phyloP scores from a whole-genome alignment of 2,113 vertebrate genomes.

The Genyomyrus donnyi region DNA sequence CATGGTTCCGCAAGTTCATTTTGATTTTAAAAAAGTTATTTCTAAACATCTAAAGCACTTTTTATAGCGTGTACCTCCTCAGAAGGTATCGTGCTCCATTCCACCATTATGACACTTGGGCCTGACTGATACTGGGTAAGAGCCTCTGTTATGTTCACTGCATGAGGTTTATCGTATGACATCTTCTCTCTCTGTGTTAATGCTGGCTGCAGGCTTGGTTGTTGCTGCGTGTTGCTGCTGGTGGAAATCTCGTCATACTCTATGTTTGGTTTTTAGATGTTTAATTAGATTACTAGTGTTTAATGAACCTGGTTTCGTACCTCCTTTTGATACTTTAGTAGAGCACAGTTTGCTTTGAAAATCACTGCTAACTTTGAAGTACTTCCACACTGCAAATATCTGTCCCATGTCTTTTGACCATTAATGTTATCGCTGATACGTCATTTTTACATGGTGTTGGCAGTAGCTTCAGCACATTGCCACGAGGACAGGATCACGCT shows the following conservation, averaged over 20 bases:
- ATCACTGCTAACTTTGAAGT: not conserved
- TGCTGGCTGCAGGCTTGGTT: not conserved
- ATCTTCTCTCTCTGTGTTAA: not conserved
- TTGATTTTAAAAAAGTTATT: not conserved
- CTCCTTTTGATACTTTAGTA: not conserved
- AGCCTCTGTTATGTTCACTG: not conserved
- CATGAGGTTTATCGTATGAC: not conserved
- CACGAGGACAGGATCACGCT: not conserved
- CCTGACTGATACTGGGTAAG: not conserved
- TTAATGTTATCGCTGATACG: not conserved
- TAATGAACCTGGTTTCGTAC: not conserved
- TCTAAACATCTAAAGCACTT: not conserved
- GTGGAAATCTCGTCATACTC: not conserved
- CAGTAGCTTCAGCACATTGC: not conserved
- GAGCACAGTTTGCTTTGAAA: not conserved
- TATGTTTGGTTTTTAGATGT: not conserved
- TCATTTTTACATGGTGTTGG: not conserved
- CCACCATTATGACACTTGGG: not conserved
- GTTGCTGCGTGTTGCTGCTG: not conserved
- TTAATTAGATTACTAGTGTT: not conserved
- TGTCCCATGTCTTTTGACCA: not conserved
- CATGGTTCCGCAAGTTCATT: not conserved
- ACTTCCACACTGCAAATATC: not conserved
- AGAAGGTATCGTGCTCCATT: not conserved
- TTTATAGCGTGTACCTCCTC: not conserved